These are phyloP conservation scores for Eledona agricola DNA, from an alignment of 2,888 invertebrate species.

Conservation along the genomic window DNA sequence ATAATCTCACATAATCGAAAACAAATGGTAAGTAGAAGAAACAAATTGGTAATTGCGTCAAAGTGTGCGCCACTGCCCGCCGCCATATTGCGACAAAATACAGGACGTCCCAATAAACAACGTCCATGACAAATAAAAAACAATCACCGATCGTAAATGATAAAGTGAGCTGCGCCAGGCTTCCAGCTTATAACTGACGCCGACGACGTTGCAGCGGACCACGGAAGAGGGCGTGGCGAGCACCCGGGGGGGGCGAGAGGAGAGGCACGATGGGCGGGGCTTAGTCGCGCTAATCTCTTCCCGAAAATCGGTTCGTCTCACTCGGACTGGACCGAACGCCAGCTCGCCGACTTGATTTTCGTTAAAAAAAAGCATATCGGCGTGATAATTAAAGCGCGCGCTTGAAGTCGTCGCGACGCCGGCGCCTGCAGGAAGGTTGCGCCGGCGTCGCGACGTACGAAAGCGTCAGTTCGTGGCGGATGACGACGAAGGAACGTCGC, in stretches of 20 bases:
- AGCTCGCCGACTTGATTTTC: conserved; percentile 58
- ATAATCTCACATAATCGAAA: no score
- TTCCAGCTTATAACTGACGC: conserved; percentile 32
- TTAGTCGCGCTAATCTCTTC: conserved; percentile 23
- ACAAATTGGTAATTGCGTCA: conserved; percentile 1
- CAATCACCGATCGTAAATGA: conserved; percentile 29
- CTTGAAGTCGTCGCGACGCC: no score
- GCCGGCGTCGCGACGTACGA: no score
- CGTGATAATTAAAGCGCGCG: no score
- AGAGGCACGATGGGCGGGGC: conserved; percentile 18
- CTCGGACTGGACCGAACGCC: no score
- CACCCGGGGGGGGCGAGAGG: conserved; percentile 16
- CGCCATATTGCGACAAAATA: conserved; percentile 27
- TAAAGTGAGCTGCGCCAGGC: conserved; percentile 30
- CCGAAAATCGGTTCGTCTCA: conserved; percentile 22
- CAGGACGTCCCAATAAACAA: conserved; percentile 27
- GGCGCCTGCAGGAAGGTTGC: no score
- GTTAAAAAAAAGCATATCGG: conserved; percentile 57
- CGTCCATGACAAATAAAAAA: conserved; percentile 7
- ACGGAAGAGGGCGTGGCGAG: conserved; percentile 29
- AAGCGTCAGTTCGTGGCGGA: no score
- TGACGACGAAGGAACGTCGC: no score
- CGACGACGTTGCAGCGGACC: conserved; percentile 28
- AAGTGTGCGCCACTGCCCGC: conserved; percentile 3
- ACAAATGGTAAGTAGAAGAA: neutral